Percentiles rank a stretch among this genome's conserved stretches.
phyloP scores from a whole-genome alignment of 2,113 vertebrate genomes.

The Ictalurus furcatus region DNA sequence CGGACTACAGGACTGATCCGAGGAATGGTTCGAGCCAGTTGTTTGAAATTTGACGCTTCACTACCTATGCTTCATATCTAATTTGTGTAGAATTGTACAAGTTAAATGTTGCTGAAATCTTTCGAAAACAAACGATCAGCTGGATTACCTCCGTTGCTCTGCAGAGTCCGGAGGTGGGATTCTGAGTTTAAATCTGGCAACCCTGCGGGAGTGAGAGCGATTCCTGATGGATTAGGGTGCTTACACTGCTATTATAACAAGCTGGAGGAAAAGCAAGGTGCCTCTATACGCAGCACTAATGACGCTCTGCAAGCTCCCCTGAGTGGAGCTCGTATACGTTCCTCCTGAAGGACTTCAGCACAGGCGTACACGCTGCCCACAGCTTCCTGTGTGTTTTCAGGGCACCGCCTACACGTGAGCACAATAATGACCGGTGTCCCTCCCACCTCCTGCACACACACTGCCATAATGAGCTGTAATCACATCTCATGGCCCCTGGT shows the following conservation, averaged over 20 bases:
- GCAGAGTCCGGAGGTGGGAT: background rate
- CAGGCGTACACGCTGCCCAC: conserved; percentile 50
- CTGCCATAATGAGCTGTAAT: conserved; percentile 57
- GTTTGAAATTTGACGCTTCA: background rate
- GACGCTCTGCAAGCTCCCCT: conserved; percentile 51
- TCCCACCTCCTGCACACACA: conserved; percentile 54
- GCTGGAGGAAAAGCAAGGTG: conserved; percentile 41
- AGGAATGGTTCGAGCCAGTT: background rate
- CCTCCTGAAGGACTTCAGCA: conserved; percentile 49
- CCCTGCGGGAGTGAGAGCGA: background rate
- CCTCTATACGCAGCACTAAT: conserved; percentile 40
- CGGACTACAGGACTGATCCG: background rate
- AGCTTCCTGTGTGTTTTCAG: conserved; percentile 54
- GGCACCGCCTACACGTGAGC: conserved; percentile 54
- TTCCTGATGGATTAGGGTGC: conserved; percentile 1
- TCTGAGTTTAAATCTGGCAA: background rate
- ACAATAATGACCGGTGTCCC: conserved; percentile 57
- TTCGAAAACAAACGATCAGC: background rate
- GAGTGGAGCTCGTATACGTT: conserved; percentile 51
- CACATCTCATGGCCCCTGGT: conserved; percentile 51
- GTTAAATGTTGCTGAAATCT: background rate
- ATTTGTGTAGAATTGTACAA: background rate
- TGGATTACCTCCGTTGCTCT: background rate
- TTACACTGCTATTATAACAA: conserved; percentile 25
- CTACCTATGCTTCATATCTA: background rate